Evolutionary conservation across 1,140 invertebrate species (phyloP).

Genomic region (Drosophila guanche): DNA sequence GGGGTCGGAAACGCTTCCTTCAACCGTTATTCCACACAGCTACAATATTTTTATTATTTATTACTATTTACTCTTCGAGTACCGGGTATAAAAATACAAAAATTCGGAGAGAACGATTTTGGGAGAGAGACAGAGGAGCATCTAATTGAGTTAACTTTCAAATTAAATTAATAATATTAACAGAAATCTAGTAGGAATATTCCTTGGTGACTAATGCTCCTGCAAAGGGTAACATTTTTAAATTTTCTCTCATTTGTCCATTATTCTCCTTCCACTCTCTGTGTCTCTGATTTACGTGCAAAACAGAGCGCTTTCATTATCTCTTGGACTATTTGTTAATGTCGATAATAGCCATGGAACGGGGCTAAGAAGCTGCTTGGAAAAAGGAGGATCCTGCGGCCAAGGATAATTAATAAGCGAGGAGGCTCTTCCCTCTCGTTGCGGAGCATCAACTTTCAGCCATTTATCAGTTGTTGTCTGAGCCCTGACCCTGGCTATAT

Average conservation of each 20-base stretch:
- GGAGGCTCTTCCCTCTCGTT: neutral
- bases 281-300: slow-evolving; percentile 25
- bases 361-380: neutral
- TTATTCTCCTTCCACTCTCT: too few species aligned
- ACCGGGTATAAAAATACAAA: too few species aligned
- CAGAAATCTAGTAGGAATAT: too few species aligned
- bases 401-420: slow-evolving; percentile 60
- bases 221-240: too few species aligned
- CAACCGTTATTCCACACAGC: too few species aligned
- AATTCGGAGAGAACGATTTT: too few species aligned
- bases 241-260: too few species aligned
- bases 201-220: too few species aligned
- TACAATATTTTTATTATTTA: too few species aligned
- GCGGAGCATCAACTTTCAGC: slow-evolving; percentile 32
- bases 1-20: too few species aligned
- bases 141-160: neutral
- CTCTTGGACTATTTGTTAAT: slow-evolving; percentile 58
- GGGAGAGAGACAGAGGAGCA: too few species aligned
- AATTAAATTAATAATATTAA: neutral
- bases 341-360: slow-evolving; percentile 34
- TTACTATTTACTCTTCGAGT: too few species aligned
- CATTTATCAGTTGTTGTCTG: slow-evolving; percentile 68
- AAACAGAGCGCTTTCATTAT: slow-evolving; percentile 25
- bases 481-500: slow-evolving; percentile 54
- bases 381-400: slow-evolving; percentile 5